Evolutionary conservation across 2,113 vertebrate genomes (phyloP).

Genomic region (Cromileptes altivelis): DNA sequence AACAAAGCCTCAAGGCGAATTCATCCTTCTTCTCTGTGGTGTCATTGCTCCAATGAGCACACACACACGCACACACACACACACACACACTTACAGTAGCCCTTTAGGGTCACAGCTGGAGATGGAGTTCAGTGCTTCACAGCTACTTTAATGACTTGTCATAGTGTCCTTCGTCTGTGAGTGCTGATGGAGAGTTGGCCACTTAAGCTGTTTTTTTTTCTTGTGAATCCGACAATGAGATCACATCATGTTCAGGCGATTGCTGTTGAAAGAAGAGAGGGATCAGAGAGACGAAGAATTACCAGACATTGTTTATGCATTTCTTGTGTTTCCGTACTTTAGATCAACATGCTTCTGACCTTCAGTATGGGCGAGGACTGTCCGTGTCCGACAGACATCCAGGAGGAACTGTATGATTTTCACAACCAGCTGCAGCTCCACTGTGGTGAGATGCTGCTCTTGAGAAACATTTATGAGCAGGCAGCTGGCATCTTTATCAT

Average conservation of each 20-base stretch:
- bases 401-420: conserved; percentile 95
- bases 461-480: neutral
- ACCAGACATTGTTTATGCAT: neutral
- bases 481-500: conserved; percentile 2
- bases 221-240: neutral
- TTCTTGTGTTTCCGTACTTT: conserved; percentile 54
- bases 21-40: conserved; percentile 49
- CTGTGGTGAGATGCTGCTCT: conserved; percentile 86
- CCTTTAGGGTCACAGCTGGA: conserved; percentile 61
- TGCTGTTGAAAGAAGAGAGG: neutral
- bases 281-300: too few species aligned
- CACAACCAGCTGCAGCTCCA: conserved; percentile 96
- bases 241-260: conserved; percentile 3
- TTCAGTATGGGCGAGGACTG: conserved; percentile 97
- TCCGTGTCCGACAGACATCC: conserved; percentile 94
- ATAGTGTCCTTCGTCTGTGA: conserved; percentile 37
- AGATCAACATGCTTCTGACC: conserved; percentile 99
- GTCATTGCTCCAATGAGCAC: conserved; percentile 16
- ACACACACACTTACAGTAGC: conserved; percentile 17
- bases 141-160: conserved; percentile 57
- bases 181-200: conserved; percentile 27
- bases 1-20: conserved; percentile 44
- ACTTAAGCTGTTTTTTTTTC: conserved; percentile 15
- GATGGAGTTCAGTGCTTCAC: conserved; percentile 56
- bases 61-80: conserved; percentile 5